A percentile compares a stretch with the other conserved stretches of the same genome.
phyloP scores from a whole-genome alignment of 2,888 invertebrate species.

The Odontothrips loti region DNA sequence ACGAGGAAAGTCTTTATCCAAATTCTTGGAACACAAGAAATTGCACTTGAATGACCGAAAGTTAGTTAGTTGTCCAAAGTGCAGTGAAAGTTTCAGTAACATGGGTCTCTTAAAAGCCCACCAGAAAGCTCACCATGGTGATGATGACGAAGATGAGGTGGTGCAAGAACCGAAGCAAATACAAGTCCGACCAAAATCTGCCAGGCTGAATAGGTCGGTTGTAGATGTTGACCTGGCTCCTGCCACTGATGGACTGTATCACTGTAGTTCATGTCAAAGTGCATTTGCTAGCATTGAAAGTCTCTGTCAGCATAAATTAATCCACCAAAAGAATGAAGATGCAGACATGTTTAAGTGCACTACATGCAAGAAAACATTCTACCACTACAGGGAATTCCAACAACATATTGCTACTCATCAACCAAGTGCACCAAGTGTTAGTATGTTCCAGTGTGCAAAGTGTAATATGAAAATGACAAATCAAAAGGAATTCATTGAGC shows the following conservation, averaged over 20 bases:
- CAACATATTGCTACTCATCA: neutral
- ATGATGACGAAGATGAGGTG: constrained; percentile 7
- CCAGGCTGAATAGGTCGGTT: neutral
- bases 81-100: constrained; percentile 14
- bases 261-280: constrained; percentile 9
- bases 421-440: neutral
- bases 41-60: neutral
- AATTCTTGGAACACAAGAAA: constrained; percentile 11
- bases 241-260: neutral
- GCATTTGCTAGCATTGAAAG: constrained; percentile 3
- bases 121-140: neutral
- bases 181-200: neutral
- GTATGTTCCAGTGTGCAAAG: neutral
- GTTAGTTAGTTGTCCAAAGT: neutral
- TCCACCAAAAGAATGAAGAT: neutral
- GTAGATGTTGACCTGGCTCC: neutral
- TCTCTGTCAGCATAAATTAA: neutral
- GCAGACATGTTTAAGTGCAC: neutral
- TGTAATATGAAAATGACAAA: constrained; percentile 17
- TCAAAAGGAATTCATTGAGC: constrained; percentile 6
- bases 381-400: neutral
- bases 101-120: neutral
- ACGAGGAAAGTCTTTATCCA: neutral
- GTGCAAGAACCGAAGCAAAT: neutral
- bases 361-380: neutral